Evolutionary conservation across 2,113 vertebrate genomes (phyloP).

Genomic region (Galbula dea): DNA sequence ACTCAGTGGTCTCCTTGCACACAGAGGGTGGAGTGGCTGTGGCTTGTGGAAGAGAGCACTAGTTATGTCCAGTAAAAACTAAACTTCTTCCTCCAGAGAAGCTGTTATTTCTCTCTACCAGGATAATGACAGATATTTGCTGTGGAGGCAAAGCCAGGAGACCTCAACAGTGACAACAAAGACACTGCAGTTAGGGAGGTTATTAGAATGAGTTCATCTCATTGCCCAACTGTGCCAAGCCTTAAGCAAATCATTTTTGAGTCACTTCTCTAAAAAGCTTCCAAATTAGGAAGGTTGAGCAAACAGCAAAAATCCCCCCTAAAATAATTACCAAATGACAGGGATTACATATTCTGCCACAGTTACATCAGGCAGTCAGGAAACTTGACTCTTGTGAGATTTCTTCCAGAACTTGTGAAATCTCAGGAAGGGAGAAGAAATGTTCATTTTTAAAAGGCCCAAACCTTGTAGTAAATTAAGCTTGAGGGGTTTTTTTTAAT

Average conservation of each 20-base stretch:
- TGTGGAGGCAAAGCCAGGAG: background rate
- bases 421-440: background rate
- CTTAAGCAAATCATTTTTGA: background rate
- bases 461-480: background rate
- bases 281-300: background rate
- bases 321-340: background rate
- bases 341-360: background rate
- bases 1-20: background rate
- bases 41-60: background rate
- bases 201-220: background rate
- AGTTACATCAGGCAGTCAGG: background rate
- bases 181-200: background rate
- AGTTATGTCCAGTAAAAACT: background rate
- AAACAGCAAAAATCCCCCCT: background rate
- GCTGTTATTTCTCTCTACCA: background rate
- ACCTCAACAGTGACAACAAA: background rate
- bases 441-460: background rate
- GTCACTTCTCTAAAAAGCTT: background rate
- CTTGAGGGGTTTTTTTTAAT: too few relatives aligned
- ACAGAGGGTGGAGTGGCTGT: background rate
- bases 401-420: background rate
- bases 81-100: background rate
- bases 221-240: background rate
- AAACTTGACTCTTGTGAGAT: background rate
- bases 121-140: background rate